Conservation (phyloP, 2,113 vertebrate species). For the Callithrix jacchus region DNA sequence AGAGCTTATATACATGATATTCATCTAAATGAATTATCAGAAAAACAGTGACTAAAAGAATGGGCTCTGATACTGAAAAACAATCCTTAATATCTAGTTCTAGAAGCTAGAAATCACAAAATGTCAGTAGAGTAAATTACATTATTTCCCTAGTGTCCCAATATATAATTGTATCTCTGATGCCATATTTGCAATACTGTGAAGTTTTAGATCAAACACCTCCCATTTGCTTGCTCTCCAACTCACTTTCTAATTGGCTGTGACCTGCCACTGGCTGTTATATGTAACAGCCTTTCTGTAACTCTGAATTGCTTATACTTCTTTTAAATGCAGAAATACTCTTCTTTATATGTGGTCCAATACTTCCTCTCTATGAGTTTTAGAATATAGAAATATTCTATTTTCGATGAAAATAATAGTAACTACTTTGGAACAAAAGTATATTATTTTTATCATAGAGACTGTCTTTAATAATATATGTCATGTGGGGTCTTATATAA, state of each 20-base stretch:
- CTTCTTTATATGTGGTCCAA: not conserved
- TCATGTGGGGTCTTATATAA: not conserved
- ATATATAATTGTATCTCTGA: not conserved
- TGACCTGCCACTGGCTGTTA: not conserved
- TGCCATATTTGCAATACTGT: not conserved
- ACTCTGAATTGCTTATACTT: not conserved
- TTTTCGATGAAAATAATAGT: not conserved
- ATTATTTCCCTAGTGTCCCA: not conserved
- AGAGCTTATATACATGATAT: not conserved
- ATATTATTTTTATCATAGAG: not conserved
- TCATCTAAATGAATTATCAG: slow-evolving; percentile 8
- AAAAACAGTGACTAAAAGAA: not conserved
- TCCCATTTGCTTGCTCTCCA: not conserved
- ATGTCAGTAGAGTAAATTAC: not conserved
- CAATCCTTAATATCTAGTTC: not conserved
- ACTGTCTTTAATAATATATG: not conserved
- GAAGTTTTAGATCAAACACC: not conserved
- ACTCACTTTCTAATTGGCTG: not conserved
- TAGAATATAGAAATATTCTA: not conserved
- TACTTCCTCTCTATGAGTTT: not conserved
- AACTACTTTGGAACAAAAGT: not conserved
- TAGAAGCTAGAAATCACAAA: not conserved
- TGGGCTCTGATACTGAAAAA: not conserved
- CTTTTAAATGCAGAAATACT: not conserved
- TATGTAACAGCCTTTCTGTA: not conserved